Base-by-base conservation (phyloP, 2,888 invertebrate genomes). In the Coremacera marginata region DNA sequence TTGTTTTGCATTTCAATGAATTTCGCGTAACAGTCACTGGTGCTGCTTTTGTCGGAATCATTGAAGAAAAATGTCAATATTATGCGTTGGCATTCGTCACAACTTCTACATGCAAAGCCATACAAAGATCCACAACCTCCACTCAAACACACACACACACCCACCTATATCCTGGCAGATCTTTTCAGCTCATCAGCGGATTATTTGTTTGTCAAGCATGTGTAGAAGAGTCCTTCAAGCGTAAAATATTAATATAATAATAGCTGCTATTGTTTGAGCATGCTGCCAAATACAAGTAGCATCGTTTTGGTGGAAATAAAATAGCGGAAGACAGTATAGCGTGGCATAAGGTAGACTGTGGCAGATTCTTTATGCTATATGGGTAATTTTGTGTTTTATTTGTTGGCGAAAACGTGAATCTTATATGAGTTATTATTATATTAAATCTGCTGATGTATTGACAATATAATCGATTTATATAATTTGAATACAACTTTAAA, bases 181-280 rank as follows among this genome's bases (percentile, higher is more conserved):
- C 44, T 65, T 63, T 77, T 49, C 52, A 37, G 74, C 74, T 74
- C 74, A 67, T 74, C 74, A 65, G 74, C 74, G 67, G 22, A 67
- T 78, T 68, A 81, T 77, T 77, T 77, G 77, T 78, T 78, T 62
- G 70, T 34, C 57, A 81, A 84, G 86, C 84, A 82, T 83, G 84
- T 85, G 84, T 75, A 83, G 82, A 82, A 84, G 82, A 80, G 82
- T 83, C 81, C 85, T 85, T 84, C 82, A 81, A 84, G 88, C 88
- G 83, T 81, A 84, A 86, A 86, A 84, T 86, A 84, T 85, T 87
- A 87, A 87, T 88, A 84, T 83, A 86, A 87, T 88, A 88, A 88
- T 86, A 85, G 87, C 84, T 85, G 82, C 82, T 81, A 87, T 88
- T 87, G 88, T 88, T 84, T 86, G 81, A 72, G 55, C 37, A 19